phyloP scores from a whole-genome alignment of 2,888 invertebrate species.

The Acronicta leporina region DNA sequence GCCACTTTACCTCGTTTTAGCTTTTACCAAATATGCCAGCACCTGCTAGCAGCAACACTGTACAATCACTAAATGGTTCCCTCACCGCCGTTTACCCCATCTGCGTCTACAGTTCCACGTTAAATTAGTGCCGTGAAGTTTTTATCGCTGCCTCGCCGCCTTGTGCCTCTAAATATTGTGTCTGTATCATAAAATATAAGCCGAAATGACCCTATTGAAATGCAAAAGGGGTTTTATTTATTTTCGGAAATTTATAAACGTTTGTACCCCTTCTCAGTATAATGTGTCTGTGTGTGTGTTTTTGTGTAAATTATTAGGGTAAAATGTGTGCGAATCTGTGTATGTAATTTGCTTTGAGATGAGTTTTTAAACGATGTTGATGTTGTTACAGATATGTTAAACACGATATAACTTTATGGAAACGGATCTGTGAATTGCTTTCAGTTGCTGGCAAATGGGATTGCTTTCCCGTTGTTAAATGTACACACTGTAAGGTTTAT shows the following conservation, averaged over 20 bases:
- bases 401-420: background rate
- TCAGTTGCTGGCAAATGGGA: background rate
- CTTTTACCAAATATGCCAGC: background rate
- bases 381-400: slow-evolving; percentile 2
- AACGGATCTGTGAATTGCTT: slow-evolving; percentile 1
- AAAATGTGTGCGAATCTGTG: background rate
- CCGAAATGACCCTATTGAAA: slow-evolving; percentile 1
- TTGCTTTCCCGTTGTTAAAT: slow-evolving; percentile 2
- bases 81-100: slow-evolving; percentile 17
- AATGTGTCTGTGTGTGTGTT: background rate
- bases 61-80: slow-evolving; percentile 33
- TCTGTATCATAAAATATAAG: slow-evolving; percentile 8
- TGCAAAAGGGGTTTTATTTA: slow-evolving; percentile 12
- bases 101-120: slow-evolving; percentile 15
- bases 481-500: background rate
- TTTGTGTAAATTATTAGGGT: slow-evolving; percentile 1
- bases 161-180: slow-evolving; percentile 19
- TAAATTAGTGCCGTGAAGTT: slow-evolving; percentile 34
- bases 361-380: slow-evolving; percentile 5
- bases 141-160: slow-evolving; percentile 23
- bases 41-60: slow-evolving; percentile 1
- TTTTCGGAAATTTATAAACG: slow-evolving; percentile 9
- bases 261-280: too few relatives aligned
- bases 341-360: slow-evolving; percentile 6
- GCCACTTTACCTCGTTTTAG: background rate